Evolutionary conservation across 2,113 vertebrate genomes (phyloP), one percentile per base, ranked within the genome.

Genomic region (Polypterus bichir): DNA sequence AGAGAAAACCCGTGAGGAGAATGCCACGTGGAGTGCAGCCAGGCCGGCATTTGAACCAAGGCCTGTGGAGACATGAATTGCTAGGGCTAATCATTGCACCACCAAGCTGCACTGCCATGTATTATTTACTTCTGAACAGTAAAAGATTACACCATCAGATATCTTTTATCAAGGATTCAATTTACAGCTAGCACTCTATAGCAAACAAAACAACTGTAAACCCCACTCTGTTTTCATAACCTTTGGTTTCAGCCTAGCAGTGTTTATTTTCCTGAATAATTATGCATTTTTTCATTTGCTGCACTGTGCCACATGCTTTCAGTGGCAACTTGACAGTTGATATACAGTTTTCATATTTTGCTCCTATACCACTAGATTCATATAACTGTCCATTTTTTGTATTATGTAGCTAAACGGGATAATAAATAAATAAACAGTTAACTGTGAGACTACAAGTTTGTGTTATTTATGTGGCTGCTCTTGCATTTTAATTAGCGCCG

Each of bases 351-450:
- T 66, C 64, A 59, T 58, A 64, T 59, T 57, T 61, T 53, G 3
- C 48, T 27, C 46, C 48, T 57, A 58, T 46, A 11, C 10, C 6
- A 62, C 8, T 10, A 9, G 51, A 69, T 58, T 59, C 58, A 46
- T 10, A 59, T 58, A 51, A 63, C 48, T 57, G 49, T 49, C 56
- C 48, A 57, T 62, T 66, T 48, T 54, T 62, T 51, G 47, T 64
- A 51, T 49, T 60, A 46, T 59, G 46, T 7, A 49, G 51, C 44
- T 58, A 62, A 57, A n/a, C 46, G 54, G 49, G 61, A 65, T 55
- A 62, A 54, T 63, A 59, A 62, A 56, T 61, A 46, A 65, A 65
- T 59, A 53, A 69, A 48, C n/a, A 60, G 10, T 53, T 63, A 59
- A 57, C 48, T 47, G 56, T 52, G 60, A 48, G 49, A 60, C 59